phyloP scores from a whole-genome alignment of 23 tunicate genomes.

The Phallusia fumigata region DNA sequence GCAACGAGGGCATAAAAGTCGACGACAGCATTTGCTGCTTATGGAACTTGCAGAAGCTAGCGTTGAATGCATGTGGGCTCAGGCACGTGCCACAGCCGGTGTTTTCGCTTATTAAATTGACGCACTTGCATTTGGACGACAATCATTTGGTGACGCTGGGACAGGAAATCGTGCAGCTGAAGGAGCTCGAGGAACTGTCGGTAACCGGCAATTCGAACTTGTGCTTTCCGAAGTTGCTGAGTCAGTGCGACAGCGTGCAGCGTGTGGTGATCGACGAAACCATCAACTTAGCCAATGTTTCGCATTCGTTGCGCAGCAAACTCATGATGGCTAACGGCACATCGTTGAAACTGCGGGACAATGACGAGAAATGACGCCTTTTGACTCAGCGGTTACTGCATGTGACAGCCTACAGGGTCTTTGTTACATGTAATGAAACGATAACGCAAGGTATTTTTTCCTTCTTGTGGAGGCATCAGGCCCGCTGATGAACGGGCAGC shows the following conservation, averaged over 20 bases:
- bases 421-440: background rate
- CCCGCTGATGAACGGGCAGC: no score
- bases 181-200: constrained; percentile 75
- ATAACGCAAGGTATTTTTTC: no score
- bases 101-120: constrained; percentile 57
- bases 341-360: background rate
- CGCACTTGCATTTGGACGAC: constrained; percentile 83
- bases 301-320: constrained; percentile 54
- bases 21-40: constrained; percentile 80
- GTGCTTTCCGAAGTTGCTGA: constrained; percentile 67
- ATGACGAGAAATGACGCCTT: background rate
- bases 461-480: no score
- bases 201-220: constrained; percentile 74
- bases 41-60: constrained; percentile 76
- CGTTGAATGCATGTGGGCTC: constrained; percentile 74
- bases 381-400: background rate
- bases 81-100: constrained; percentile 52
- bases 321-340: constrained; percentile 35
- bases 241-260: constrained; percentile 58
- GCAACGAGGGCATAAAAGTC: constrained; percentile 71
- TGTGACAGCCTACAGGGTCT: background rate
- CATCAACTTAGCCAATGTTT: constrained; percentile 35
- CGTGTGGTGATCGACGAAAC: constrained; percentile 72
- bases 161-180: constrained; percentile 68
- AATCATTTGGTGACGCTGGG: constrained; percentile 41